These are phyloP conservation scores for Bhutanitis thaidina DNA, from an alignment of 2,888 invertebrate genomes.

Conservation along the genomic window DNA sequence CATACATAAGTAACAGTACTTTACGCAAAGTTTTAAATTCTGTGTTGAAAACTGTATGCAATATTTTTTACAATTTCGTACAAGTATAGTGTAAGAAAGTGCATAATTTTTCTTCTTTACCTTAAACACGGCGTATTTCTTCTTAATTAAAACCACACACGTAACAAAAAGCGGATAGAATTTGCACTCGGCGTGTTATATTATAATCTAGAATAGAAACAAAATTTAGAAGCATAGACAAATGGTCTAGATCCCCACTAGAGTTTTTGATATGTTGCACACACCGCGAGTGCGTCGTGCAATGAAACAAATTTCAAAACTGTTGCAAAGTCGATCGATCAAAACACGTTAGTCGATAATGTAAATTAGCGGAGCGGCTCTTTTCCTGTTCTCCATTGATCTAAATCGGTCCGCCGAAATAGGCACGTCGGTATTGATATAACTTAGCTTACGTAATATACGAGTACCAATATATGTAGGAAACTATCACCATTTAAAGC, in stretches of 20 bases:
- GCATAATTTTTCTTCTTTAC: too few relatives aligned
- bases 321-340: slow-evolving; percentile 29
- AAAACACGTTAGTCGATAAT: slow-evolving; percentile 18
- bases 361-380: slow-evolving; percentile 14
- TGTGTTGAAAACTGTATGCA: too few relatives aligned
- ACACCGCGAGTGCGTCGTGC: background rate
- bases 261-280: slow-evolving; percentile 2
- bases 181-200: background rate
- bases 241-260: slow-evolving; percentile 2
- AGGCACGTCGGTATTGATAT: background rate
- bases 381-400: slow-evolving; percentile 11
- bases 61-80: too few relatives aligned
- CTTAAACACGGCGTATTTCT: too few relatives aligned
- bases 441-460: background rate
- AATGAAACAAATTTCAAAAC: slow-evolving; percentile 35
- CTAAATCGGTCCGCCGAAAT: slow-evolving; percentile 8
- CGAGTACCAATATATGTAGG: background rate
- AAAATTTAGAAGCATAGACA: slow-evolving; percentile 4
- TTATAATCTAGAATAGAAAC: background rate
- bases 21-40: too few relatives aligned
- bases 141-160: too few relatives aligned
- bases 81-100: too few relatives aligned
- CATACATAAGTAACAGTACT: too few relatives aligned
- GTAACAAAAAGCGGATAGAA: background rate
- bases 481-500: background rate